phyloP scores from a whole-genome alignment of 2,797 vertebrate genomes.

The Chromobotia macracanthus region DNA sequence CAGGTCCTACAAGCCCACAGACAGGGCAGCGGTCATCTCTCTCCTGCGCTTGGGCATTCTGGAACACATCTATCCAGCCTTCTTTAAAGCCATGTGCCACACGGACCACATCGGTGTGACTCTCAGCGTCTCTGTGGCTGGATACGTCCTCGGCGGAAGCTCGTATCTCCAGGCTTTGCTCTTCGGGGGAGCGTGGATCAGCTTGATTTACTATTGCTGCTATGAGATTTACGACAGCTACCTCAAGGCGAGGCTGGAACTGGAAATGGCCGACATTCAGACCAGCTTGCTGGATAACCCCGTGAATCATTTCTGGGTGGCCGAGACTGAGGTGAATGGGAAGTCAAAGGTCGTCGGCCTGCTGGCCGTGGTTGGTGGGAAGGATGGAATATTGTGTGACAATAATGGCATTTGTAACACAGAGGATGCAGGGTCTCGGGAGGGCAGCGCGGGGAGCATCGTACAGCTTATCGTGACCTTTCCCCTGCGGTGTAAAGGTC shows the following conservation, averaged over 20 bases:
- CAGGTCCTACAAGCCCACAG: slow-evolving; percentile 69
- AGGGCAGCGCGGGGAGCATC: slow-evolving; percentile 65
- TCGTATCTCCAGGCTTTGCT: slow-evolving; percentile 73
- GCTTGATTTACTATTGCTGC: slow-evolving; percentile 74
- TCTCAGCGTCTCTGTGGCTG: slow-evolving; percentile 73
- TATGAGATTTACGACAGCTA: slow-evolving; percentile 69
- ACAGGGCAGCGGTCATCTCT: slow-evolving; percentile 62
- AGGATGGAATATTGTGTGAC: slow-evolving; percentile 19
- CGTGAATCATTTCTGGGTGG: slow-evolving; percentile 73
- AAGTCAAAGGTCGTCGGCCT: slow-evolving; percentile 68
- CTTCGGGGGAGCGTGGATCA: slow-evolving; percentile 70
- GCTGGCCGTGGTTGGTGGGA: slow-evolving; percentile 61
- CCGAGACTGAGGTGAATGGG: slow-evolving; percentile 64
- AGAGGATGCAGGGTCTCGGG: slow-evolving; percentile 42
- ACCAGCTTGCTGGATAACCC: slow-evolving; percentile 70
- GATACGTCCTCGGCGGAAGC: slow-evolving; percentile 76
- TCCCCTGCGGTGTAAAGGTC: slow-evolving; percentile 54
- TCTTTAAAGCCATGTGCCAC: slow-evolving; percentile 74
- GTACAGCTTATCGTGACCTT: slow-evolving; percentile 65
- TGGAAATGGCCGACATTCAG: slow-evolving; percentile 69
- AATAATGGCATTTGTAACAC: slow-evolving; percentile 52
- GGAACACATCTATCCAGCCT: slow-evolving; percentile 76
- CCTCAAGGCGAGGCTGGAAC: slow-evolving; percentile 60
- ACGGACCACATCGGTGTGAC: slow-evolving; percentile 76
- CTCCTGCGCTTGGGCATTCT: slow-evolving; percentile 70